phyloP scores from a whole-genome alignment of 2,113 vertebrate species.

The Ophiodon elongatus region DNA sequence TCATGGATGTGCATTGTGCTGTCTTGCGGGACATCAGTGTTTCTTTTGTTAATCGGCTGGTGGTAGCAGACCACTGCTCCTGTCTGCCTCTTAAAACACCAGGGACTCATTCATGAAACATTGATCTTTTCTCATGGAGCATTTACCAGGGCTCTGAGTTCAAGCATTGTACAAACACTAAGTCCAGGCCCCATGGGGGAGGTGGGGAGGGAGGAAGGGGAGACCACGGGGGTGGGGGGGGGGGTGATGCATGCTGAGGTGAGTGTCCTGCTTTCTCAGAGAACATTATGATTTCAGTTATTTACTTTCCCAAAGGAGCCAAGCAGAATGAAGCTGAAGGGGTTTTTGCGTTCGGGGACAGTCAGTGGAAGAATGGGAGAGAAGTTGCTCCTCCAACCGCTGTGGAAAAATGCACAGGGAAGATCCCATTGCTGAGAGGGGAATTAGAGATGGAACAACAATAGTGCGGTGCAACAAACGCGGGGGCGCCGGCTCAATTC shows the following conservation, averaged over 20 bases:
- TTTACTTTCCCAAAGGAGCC: conserved; percentile 51
- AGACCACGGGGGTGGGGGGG: neutral
- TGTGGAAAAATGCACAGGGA: conserved; percentile 36
- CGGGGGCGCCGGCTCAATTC: conserved; percentile 29
- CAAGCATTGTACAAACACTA: conserved; percentile 63
- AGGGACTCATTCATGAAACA: conserved; percentile 62
- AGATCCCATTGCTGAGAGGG: conserved; percentile 56
- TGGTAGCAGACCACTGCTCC: conserved; percentile 35
- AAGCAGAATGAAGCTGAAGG: conserved; percentile 49
- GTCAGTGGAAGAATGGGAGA: conserved; percentile 53
- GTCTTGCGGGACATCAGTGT: conserved; percentile 39
- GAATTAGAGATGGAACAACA: conserved; percentile 69
- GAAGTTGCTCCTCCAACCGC: conserved; percentile 26
- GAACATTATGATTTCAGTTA: conserved; percentile 45
- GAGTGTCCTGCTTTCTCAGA: conserved; percentile 31
- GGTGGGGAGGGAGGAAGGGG: neutral
- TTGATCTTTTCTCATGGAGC: conserved; percentile 62
- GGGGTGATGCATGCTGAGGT: conserved; percentile 29
- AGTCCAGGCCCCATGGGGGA: conserved; percentile 29
- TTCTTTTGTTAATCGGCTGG: conserved; percentile 63
- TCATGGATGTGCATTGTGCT: conserved; percentile 46
- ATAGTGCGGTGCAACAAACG: conserved; percentile 55
- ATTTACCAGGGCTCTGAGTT: conserved; percentile 63
- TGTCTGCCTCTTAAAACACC: conserved; percentile 43
- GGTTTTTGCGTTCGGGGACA: conserved; percentile 41